A percentile compares a stretch with the other conserved stretches of the same genome.
Conservation (phyloP, 2,797 vertebrate species). For the Fistularia commersonii region DNA sequence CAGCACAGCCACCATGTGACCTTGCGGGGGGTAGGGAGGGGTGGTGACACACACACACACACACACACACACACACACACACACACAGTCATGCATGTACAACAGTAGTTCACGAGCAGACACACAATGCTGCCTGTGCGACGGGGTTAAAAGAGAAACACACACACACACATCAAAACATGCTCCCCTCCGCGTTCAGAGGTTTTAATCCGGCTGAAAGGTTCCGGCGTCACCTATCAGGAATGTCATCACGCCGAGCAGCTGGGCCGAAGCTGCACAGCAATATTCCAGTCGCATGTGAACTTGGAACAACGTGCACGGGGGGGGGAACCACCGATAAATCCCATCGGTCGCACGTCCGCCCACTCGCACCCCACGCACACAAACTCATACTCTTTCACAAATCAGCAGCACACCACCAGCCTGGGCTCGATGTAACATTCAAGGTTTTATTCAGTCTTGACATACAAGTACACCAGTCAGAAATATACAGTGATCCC, state of each 20-base stretch:
- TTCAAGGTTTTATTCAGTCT: constrained; percentile 81
- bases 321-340: constrained; percentile 2
- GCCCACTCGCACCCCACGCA: constrained; percentile 20
- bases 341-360: constrained; percentile 22
- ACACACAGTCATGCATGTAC: constrained; percentile 16
- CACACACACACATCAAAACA: constrained; percentile 7
- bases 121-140: constrained; percentile 4
- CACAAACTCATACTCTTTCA: constrained; percentile 14
- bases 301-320: not conserved
- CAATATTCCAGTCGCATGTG: too few relatives aligned
- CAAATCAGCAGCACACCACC: constrained; percentile 44
- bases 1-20: constrained; percentile 71
- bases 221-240: constrained; percentile 56
- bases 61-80: constrained; percentile 6
- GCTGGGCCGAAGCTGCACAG: constrained; percentile 26
- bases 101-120: constrained; percentile 6
- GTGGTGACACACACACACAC: constrained; percentile 17
- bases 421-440: constrained; percentile 64
- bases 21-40: constrained; percentile 45
- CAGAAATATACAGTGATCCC: constrained; percentile 77
- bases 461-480: constrained; percentile 80
- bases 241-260: constrained; percentile 48
- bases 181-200: constrained; percentile 33
- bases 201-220: constrained; percentile 63
- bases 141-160: constrained; percentile 5